Conservation (phyloP, 2,888 invertebrate species). For the Merodon equestris region DNA sequence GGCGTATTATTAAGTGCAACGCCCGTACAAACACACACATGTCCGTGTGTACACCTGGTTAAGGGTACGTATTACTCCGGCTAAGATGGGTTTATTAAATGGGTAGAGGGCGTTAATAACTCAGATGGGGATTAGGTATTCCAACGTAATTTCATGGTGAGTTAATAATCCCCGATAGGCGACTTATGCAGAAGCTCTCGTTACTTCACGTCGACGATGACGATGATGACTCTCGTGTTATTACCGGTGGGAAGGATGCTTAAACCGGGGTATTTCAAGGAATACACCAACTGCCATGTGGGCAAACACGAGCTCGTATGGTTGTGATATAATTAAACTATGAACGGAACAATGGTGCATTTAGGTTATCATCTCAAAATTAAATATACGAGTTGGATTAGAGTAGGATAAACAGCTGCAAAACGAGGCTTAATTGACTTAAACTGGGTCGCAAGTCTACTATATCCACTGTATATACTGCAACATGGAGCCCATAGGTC, state of each 20-base stretch:
- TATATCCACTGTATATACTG: too few species aligned
- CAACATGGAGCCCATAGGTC: conserved; percentile 1
- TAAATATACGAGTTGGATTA: conserved; percentile 54
- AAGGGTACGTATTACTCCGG: neutral
- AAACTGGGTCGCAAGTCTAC: conserved; percentile 13
- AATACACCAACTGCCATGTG: neutral
- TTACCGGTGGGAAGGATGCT: conserved; percentile 33
- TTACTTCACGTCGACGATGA: conserved; percentile 44
- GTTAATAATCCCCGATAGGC: conserved; percentile 68
- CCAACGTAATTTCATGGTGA: conserved; percentile 67
- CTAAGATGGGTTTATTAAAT: conserved; percentile 50
- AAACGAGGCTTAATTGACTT: conserved; percentile 50
- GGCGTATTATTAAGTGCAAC: conserved; percentile 66
- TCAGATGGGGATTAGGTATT: conserved; percentile 66
- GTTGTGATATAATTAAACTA: conserved; percentile 63
- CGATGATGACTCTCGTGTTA: conserved; percentile 26
- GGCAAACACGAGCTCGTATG: conserved; percentile 40
- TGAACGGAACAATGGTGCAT: conserved; percentile 61
- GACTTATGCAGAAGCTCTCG: conserved; percentile 57
- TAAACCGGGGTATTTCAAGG: conserved; percentile 1
- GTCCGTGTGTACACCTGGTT: conserved; percentile 9
- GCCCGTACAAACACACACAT: conserved; percentile 20
- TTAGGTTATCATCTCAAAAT: conserved; percentile 58
- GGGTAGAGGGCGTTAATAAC: conserved; percentile 65
- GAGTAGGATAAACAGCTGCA: conserved; percentile 7